Evolutionary conservation across 1,140 invertebrate genomes (phyloP).

Genomic region (Nasonia longicornis): DNA sequence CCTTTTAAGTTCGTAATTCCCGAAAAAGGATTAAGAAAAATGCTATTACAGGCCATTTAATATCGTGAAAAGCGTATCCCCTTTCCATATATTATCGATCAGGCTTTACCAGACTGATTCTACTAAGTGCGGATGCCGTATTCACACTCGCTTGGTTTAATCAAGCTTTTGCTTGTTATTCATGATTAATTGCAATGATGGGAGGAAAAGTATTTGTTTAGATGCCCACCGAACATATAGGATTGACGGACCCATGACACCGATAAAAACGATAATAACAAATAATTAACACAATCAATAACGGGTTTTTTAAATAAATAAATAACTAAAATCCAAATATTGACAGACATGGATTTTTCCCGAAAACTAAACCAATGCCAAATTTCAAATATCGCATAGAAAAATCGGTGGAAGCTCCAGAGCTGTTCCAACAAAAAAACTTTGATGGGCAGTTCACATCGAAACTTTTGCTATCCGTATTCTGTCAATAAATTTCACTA

Average conservation of each 20-base stretch:
- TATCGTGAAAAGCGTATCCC: background rate
- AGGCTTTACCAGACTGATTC: background rate
- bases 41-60: background rate
- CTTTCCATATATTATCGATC: background rate
- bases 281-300: no score
- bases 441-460: background rate
- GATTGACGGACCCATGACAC: background rate
- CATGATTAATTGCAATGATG: background rate
- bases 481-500: background rate
- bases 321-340: background rate
- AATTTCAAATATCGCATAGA: background rate
- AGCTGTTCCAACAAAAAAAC: background rate
- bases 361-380: background rate
- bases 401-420: background rate
- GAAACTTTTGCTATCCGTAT: constrained; percentile 1
- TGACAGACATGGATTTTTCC: background rate
- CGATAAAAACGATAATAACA: background rate
- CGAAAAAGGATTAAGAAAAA: background rate
- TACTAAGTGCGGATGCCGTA: background rate
- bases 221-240: background rate
- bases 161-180: background rate
- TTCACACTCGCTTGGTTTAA: background rate
- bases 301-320: no score
- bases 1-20: background rate
- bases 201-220: background rate